These are phyloP conservation scores for Tringa solitaria DNA, from an alignment of 2,113 vertebrate species.

Conservation along the genomic window DNA sequence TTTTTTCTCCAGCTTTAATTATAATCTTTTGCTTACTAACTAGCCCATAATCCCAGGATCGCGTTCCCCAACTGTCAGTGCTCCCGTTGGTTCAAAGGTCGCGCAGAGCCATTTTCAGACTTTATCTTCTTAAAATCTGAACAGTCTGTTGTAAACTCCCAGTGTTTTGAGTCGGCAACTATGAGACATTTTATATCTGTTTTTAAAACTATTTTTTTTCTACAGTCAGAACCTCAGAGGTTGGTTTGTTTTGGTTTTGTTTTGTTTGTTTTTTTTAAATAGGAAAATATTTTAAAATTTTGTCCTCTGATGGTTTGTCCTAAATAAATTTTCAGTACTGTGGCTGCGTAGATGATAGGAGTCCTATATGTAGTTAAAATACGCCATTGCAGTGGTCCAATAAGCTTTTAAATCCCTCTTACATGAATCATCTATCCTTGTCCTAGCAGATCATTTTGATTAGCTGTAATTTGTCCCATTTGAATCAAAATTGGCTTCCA, in stretches of 20 bases:
- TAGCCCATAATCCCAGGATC: not conserved
- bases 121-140: not conserved
- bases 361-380: not conserved
- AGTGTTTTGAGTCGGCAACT: not conserved
- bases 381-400: not conserved
- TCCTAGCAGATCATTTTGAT: constrained; percentile 20
- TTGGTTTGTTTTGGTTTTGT: not conserved
- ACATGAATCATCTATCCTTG: not conserved
- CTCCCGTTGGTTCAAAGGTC: not conserved
- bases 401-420: not conserved
- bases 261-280: not conserved
- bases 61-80: not conserved
- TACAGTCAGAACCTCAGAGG: not conserved
- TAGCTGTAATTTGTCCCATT: constrained; percentile 21
- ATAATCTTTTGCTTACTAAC: not conserved
- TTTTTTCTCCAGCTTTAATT: not conserved
- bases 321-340: not conserved
- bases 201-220: not conserved
- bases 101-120: not conserved
- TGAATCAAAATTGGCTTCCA: not conserved
- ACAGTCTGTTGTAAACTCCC: not conserved
- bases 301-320: not conserved
- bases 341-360: not conserved
- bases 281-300: not conserved
- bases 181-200: not conserved